These are phyloP conservation scores for Lycaon pictus DNA, from an alignment of 2,113 vertebrate genomes.

Conservation along the genomic window DNA sequence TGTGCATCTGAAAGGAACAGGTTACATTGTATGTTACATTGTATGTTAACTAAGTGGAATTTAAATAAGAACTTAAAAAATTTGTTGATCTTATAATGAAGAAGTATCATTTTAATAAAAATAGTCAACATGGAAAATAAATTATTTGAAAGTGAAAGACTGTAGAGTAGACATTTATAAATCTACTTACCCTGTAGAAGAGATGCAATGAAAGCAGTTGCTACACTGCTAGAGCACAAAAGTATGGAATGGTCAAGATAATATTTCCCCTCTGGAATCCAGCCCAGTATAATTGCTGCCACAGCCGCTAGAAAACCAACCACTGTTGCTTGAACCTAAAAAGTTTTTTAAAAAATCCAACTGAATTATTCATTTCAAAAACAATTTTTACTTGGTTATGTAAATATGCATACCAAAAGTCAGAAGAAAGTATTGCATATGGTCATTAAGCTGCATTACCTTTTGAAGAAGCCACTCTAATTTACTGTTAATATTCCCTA, in stretches of 20 bases:
- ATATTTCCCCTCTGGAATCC: conserved; percentile 98
- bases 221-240: conserved; percentile 97
- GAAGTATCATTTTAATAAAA: background rate
- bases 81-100: background rate
- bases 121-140: background rate
- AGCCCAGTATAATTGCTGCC: conserved; percentile 95
- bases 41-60: background rate
- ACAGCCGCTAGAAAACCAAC: conserved; percentile 98
- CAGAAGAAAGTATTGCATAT: background rate
- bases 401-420: background rate
- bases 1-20: background rate
- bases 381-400: background rate
- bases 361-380: conserved; percentile 48
- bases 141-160: background rate
- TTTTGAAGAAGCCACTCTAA: background rate
- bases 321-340: conserved; percentile 97
- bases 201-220: conserved; percentile 97
- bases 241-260: conserved; percentile 94
- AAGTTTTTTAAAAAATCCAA: background rate
- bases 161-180: background rate
- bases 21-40: background rate
- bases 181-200: conserved; percentile 92
- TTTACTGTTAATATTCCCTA: background rate
- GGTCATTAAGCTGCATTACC: background rate
- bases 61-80: background rate